phyloP scores from a whole-genome alignment of 2,797 vertebrate genomes.

The Odontamblyopus lacepedii region DNA sequence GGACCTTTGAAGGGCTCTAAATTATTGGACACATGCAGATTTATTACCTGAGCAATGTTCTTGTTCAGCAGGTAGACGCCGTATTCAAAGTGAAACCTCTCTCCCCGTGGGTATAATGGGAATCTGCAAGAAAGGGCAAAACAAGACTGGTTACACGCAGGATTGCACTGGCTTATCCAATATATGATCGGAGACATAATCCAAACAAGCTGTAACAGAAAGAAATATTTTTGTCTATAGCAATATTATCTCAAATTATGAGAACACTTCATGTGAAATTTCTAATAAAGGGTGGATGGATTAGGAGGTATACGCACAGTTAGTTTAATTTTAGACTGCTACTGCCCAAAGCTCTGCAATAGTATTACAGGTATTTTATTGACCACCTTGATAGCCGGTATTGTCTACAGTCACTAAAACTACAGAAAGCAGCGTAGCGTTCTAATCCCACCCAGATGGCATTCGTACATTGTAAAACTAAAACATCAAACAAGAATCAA shows the following conservation, averaged over 20 bases:
- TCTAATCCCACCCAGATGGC: conserved; percentile 33
- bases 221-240: neutral
- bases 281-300: conserved; percentile 17
- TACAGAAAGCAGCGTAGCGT: conserved; percentile 21
- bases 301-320: conserved; percentile 24
- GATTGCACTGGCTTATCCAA: conserved; percentile 13
- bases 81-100: conserved; percentile 97
- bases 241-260: conserved; percentile 11
- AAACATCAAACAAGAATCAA: conserved; percentile 59
- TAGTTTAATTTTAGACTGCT: conserved; percentile 30
- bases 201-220: conserved; percentile 8
- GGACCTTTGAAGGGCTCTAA: neutral
- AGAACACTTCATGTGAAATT: conserved; percentile 23
- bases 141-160: conserved; percentile 25
- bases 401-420: conserved; percentile 31
- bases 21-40: conserved; percentile 3
- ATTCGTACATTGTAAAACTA: conserved; percentile 34
- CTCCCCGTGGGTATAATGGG: conserved; percentile 92
- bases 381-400: conserved; percentile 24
- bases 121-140: conserved; percentile 80
- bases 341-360: conserved; percentile 15
- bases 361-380: conserved; percentile 22
- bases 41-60: conserved; percentile 96
- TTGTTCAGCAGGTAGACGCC: conserved; percentile 99
- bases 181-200: conserved; percentile 7